Evolutionary conservation across 2,797 vertebrate species (phyloP).

Genomic region (Echeneis naucrates): DNA sequence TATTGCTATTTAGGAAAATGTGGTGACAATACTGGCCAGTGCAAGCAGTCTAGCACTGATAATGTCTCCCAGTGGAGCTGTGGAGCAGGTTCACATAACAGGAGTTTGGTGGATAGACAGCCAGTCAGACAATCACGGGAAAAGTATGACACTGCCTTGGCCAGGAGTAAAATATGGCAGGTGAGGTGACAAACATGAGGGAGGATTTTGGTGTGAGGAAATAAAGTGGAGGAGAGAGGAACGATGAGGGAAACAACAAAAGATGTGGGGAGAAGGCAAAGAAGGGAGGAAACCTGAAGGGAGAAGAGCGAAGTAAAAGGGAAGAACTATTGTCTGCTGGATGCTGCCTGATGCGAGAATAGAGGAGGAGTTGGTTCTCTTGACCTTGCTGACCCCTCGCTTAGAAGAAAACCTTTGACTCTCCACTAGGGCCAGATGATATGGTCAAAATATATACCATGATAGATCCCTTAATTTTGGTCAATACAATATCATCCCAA

Average conservation of each 20-base stretch:
- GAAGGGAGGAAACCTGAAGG: conserved; percentile 6
- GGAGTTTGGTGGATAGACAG: conserved; percentile 30
- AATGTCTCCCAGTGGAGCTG: conserved; percentile 45
- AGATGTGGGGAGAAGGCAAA: conserved; percentile 18
- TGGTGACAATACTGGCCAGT: conserved; percentile 26
- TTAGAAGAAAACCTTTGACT: conserved; percentile 8
- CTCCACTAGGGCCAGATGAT: no score
- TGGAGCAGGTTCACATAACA: conserved; percentile 53
- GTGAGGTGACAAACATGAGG: conserved; percentile 34
- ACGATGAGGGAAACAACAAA: conserved; percentile 14
- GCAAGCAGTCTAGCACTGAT: conserved; percentile 6
- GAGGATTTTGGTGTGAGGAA: conserved; percentile 8
- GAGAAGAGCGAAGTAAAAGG: conserved; percentile 11
- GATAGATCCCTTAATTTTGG: no score
- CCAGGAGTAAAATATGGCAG: conserved; percentile 54
- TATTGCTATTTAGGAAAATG: conserved; percentile 32
- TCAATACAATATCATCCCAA: no score
- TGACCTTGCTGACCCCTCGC: conserved; percentile 43
- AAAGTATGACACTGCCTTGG: conserved; percentile 54
- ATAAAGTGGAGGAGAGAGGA: conserved; percentile 19
- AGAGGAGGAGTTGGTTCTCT: conserved; percentile 46
- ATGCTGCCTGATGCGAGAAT: conserved; percentile 35
- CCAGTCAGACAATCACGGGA: conserved; percentile 66
- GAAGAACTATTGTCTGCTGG: conserved; percentile 44
- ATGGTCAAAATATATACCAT: no score